Conservation (phyloP, 2,888 invertebrate species). For the Zaprionus bogoriensis region DNA sequence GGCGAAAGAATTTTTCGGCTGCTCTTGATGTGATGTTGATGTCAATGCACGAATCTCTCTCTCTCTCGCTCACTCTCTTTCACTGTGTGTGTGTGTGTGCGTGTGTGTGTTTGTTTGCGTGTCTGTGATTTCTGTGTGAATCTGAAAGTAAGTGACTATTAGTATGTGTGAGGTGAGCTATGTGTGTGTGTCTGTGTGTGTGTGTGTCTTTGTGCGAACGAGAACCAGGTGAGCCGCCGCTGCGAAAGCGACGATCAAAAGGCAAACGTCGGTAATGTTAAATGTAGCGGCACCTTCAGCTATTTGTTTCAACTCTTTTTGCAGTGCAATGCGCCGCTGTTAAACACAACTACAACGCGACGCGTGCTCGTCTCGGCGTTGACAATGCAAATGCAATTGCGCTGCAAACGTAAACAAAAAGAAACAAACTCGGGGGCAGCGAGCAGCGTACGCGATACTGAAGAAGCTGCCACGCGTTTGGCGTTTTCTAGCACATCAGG, state of each 20-base stretch:
- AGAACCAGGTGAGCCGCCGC: constrained; percentile 50
- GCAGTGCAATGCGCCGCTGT: constrained; percentile 8
- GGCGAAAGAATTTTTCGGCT: constrained; percentile 33
- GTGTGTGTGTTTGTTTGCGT: constrained; percentile 17
- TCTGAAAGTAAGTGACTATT: constrained; percentile 39
- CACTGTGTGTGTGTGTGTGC: constrained; percentile 14
- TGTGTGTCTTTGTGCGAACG: constrained; percentile 16
- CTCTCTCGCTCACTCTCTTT: no score
- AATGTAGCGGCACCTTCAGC: constrained; percentile 20
- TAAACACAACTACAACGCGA: constrained; percentile 8
- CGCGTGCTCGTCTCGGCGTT: constrained; percentile 30
- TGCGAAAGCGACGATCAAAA: constrained; percentile 59
- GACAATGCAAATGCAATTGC: constrained; percentile 41
- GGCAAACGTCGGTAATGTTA: constrained; percentile 52
- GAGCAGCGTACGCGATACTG: no score
- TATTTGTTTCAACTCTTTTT: constrained; percentile 3
- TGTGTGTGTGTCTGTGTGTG: constrained; percentile 2
- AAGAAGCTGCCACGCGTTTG: constrained; percentile 53
- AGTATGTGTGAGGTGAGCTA: constrained; percentile 14
- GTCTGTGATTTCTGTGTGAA: constrained; percentile 12
- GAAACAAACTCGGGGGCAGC: no score
- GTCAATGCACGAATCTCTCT: constrained; percentile 25
- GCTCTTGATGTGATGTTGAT: constrained; percentile 20
- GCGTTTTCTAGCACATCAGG: constrained; percentile 59
- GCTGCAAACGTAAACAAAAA: constrained; percentile 68